phyloP scores from a whole-genome alignment of 2,797 vertebrate species.

The Paramormyrops hopkinsi region DNA sequence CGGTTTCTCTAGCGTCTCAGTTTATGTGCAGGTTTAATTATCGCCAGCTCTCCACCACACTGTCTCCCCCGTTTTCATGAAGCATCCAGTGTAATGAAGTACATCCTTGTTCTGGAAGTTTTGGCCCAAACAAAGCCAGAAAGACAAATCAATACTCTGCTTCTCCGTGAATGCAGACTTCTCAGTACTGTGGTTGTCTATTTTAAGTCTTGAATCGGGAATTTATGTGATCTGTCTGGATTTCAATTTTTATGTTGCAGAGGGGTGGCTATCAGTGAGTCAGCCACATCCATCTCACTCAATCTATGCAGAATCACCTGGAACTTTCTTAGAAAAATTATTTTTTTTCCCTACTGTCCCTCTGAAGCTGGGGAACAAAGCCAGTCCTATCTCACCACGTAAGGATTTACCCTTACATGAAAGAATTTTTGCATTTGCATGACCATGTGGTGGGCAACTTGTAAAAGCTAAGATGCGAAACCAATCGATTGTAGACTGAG shows the following conservation, averaged over 20 bases:
- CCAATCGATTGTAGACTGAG: neutral
- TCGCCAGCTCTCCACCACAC: neutral
- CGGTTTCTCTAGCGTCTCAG: neutral
- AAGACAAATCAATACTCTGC: neutral
- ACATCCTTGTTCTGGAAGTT: neutral
- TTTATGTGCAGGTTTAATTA: neutral
- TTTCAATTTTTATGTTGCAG: neutral
- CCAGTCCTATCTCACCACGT: neutral
- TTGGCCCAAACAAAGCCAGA: neutral
- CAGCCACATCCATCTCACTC: neutral
- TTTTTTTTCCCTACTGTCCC: neutral
- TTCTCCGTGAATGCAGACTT: neutral
- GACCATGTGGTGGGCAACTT: neutral
- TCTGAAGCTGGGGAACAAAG: neutral
- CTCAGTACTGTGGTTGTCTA: neutral
- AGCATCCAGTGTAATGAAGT: neutral
- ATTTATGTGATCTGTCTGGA: neutral
- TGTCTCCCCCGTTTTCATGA: neutral
- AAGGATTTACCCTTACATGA: neutral
- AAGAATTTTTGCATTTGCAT: constrained; percentile 13
- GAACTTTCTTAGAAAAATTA: neutral
- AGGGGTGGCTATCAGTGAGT: neutral
- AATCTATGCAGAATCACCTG: constrained; percentile 1
- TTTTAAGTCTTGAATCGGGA: neutral
- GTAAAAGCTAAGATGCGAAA: neutral